phyloP scores from a whole-genome alignment of 2,113 vertebrate genomes.

The Pontoporia blainvillei region DNA sequence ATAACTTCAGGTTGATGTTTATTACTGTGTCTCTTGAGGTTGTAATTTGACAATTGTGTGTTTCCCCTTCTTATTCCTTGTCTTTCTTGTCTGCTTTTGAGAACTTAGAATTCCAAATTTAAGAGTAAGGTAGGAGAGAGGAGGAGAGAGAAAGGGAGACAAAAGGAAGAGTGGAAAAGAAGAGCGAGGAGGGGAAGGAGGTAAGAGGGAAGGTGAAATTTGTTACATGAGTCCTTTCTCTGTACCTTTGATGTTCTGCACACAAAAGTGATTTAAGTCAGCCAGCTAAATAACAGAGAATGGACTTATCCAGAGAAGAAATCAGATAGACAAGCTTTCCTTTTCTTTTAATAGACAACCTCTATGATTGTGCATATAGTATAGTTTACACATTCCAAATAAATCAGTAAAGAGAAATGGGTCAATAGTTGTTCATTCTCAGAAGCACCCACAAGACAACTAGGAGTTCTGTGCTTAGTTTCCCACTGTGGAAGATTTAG shows the following conservation, averaged over 20 bases:
- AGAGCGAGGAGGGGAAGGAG: neutral
- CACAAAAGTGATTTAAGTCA: neutral
- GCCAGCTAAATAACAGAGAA: neutral
- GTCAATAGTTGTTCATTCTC: neutral
- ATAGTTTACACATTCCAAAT: neutral
- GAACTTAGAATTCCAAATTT: neutral
- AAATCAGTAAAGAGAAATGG: neutral
- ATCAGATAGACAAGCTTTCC: neutral
- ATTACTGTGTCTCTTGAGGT: neutral
- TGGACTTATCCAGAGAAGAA: neutral
- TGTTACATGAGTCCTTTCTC: neutral
- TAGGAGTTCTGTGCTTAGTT: neutral
- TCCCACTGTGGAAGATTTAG: neutral
- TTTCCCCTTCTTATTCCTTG: neutral
- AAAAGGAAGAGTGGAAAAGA: neutral
- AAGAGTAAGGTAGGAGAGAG: neutral
- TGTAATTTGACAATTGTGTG: neutral
- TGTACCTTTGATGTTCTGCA: neutral
- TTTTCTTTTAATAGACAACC: neutral
- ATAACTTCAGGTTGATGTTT: conserved; percentile 29
- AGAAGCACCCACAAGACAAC: neutral
- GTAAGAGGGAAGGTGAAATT: neutral
- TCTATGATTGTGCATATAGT: neutral
- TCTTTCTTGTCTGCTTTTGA: neutral
- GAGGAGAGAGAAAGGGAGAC: no score